phyloP scores from a whole-genome alignment of 2,797 vertebrate genomes.

The Enteromius argenteus region DNA sequence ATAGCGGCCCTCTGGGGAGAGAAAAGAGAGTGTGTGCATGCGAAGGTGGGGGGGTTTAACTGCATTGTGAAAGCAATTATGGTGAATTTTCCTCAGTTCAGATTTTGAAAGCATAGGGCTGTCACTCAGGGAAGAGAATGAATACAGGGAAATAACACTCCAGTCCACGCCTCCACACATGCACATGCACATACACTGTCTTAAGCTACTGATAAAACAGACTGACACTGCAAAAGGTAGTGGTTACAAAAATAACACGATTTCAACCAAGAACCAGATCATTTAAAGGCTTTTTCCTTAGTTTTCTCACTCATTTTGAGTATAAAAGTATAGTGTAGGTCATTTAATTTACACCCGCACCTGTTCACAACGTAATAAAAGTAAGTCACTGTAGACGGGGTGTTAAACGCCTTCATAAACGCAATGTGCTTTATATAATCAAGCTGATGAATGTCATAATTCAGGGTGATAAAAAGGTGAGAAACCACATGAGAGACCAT shows the following conservation, averaged over 20 bases:
- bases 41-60: conserved; percentile 62
- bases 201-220: conserved; percentile 19
- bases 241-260: conserved; percentile 19
- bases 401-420: conserved; percentile 31
- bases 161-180: conserved; percentile 59
- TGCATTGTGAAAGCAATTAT: conserved; percentile 84
- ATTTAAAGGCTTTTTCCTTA: conserved; percentile 14
- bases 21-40: conserved; percentile 44
- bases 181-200: conserved; percentile 19
- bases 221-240: background rate
- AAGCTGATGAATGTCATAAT: conserved; percentile 43
- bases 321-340: background rate
- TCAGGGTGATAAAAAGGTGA: conserved; percentile 37
- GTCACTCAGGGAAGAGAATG: conserved; percentile 76
- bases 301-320: background rate
- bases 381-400: background rate
- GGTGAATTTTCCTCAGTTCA: conserved; percentile 83
- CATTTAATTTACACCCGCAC: conserved; percentile 20
- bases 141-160: conserved; percentile 78
- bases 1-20: conserved; percentile 50
- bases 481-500: conserved; percentile 6
- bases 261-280: background rate
- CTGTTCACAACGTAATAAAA: conserved; percentile 9
- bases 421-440: conserved; percentile 27
- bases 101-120: conserved; percentile 79